These are phyloP conservation scores for Odocoileus virginianus DNA, from an alignment of 2,113 vertebrate species.

Conservation along the genomic window DNA sequence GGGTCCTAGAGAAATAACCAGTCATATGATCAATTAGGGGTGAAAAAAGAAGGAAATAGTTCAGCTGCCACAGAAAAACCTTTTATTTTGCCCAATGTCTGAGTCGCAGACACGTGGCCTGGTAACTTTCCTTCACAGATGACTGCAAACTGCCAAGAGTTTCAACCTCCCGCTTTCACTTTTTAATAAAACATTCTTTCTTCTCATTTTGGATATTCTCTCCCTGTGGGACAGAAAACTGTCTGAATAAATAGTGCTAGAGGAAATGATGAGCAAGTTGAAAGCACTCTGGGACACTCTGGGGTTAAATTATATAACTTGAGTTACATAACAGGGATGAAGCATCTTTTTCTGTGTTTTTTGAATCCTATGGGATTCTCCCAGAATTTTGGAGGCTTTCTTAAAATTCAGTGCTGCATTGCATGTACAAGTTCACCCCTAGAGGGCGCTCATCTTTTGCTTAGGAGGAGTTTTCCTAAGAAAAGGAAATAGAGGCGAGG, in stretches of 20 bases:
- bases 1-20: not conserved
- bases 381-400: not conserved
- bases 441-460: conserved; percentile 21
- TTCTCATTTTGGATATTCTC: conserved; percentile 20
- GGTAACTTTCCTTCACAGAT: conserved; percentile 29
- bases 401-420: not conserved
- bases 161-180: not conserved
- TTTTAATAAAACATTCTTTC: conserved; percentile 55
- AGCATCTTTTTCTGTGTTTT: not conserved
- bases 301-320: conserved; percentile 22
- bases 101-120: conserved; percentile 39
- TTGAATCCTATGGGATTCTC: not conserved
- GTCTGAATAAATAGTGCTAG: not conserved
- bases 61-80: not conserved
- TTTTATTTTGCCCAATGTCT: not conserved
- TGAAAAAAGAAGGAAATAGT: not conserved
- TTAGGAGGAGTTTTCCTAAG: not conserved
- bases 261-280: not conserved
- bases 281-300: not conserved
- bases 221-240: conserved; percentile 18
- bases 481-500: not conserved
- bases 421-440: not conserved
- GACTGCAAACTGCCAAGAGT: not conserved
- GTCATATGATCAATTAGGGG: not conserved
- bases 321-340: conserved; percentile 30